Base-by-base conservation (phyloP, 1,140 invertebrate species). In the Manduca sexta region DNA sequence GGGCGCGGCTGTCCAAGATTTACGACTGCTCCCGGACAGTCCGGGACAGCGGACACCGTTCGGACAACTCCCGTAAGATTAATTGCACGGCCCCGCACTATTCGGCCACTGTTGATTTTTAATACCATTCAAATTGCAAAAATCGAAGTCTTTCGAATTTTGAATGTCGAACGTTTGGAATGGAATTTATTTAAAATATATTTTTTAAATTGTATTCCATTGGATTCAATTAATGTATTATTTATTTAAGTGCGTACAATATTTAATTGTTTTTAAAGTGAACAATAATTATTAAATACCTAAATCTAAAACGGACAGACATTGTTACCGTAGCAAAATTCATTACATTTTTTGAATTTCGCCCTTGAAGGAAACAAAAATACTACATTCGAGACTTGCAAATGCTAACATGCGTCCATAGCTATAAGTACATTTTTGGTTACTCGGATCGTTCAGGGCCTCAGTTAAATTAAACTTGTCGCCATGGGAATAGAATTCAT, bases 1-100 rank as follows among this genome's bases (percentile, higher is more conserved):
- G 59, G 60, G 56, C 64, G 55, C 64, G 67, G 58, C 60, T 64
- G 63, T 56, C 26, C 63, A 66, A 69, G 67, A 69, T 69, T 69
- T 64, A 69, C 67, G 63, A 56, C 46, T 42, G 46, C 37, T 17
- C 42, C 38, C 51, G 63, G 67, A 69, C 67, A 62, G 56, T 56
- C 55, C 58, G 44, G 57, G 63, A 62, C 56, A 61, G 51, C 54
- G 66, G 66, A 69, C 63, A 62, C 40, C 44, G 49, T 49, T 49
- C 52, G 57, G 62, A 65, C 65, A 58, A 66, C 44, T 64, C 66
- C 56, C 49, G 45, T 37, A 69, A 69, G 67, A 69, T 69, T 69
- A 69, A 69, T 69, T 50, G 58, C 64, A 26, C 33, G 34, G 37
- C 49, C 48, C 44, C 52, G 46, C 56, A 66, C 67, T 69, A 65